Base-by-base conservation (phyloP, 2,797 vertebrate species). In the Carduelis carduelis region DNA sequence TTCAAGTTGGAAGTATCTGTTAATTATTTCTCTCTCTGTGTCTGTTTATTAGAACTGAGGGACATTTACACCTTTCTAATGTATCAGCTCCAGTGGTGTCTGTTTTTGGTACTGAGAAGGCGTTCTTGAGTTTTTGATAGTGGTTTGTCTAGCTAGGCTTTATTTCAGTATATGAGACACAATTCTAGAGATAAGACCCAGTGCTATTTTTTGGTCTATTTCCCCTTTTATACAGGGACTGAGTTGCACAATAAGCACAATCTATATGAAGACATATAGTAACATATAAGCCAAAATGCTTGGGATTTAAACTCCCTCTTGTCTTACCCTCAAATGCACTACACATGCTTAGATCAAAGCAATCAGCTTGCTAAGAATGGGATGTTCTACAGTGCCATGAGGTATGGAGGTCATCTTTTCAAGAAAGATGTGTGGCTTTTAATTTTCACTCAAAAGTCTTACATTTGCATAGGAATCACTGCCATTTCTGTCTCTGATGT, bases 381-480 rank as follows among this genome's bases (percentile, higher is more conserved):
- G 12, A 46, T 64, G 46, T 74, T 84, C 26, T 76, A 5, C 32
- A 71, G 18, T 69, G 46, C 39, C 13, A 4, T 56, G 37, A 49
- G 20, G 14, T 60, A 27, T 35, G 15, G 47, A 56, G 24, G 6
- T 22, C 15, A 28, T n/a, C 35, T 32, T 47, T 63, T 37, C 0
- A 4, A 60, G 34, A 32, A 24, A 72, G 14, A 28, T 78, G 16
- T 17, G 7, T 55, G 34, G 23, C 19, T 91, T 87, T 83, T 60
- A 55, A 56, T 80, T 89, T 90, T 87, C 60, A 72, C 13, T 74
- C 21, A n/a, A 1, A 68, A 43, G n/a, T 44, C 97, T 97, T 96
- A 98, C 98, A 35, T 96, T 95, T 87, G 87, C 55, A 43, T 96
- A 71, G 11, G 12, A 92, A 43, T 95, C 81, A 18, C 35, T 66